phyloP scores from a whole-genome alignment of 2,797 vertebrate genomes.

The Monodelphis domestica region DNA sequence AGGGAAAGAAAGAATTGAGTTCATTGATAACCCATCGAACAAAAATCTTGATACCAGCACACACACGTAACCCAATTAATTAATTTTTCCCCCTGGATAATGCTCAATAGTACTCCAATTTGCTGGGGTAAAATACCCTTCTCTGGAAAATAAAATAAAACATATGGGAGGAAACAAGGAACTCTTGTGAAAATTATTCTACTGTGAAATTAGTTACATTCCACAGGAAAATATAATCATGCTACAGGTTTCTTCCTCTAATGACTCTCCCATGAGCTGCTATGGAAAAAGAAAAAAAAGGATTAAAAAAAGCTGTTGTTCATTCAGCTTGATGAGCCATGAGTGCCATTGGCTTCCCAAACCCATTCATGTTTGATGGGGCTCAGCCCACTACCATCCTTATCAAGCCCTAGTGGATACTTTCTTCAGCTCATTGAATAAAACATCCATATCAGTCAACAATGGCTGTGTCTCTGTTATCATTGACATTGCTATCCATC shows the following conservation, averaged over 20 bases:
- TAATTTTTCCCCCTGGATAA: background rate
- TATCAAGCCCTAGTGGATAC: constrained; percentile 63
- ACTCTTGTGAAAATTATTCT: constrained; percentile 73
- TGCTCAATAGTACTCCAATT: constrained; percentile 64
- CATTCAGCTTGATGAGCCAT: constrained; percentile 65
- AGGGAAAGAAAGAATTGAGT: background rate
- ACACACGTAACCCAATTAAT: background rate
- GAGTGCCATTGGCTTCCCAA: constrained; percentile 68
- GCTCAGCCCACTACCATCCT: constrained; percentile 65
- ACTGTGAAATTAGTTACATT: constrained; percentile 80
- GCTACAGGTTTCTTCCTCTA: constrained; percentile 71
- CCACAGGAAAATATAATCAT: constrained; percentile 74
- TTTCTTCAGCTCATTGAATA: constrained; percentile 70
- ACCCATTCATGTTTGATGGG: constrained; percentile 68
- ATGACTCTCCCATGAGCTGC: constrained; percentile 72
- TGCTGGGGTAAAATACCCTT: constrained; percentile 59
- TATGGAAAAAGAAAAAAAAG: constrained; percentile 45
- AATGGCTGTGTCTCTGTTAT: constrained; percentile 44
- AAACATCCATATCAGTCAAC: constrained; percentile 52
- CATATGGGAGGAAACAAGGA: constrained; percentile 69
- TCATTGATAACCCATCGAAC: background rate
- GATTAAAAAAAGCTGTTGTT: constrained; percentile 32
- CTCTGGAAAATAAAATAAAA: constrained; percentile 68
- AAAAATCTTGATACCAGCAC: background rate
- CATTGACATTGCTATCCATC: constrained; percentile 70